Base-by-base conservation (phyloP, 2,113 vertebrate species). In the Chaenogobius annularis region DNA sequence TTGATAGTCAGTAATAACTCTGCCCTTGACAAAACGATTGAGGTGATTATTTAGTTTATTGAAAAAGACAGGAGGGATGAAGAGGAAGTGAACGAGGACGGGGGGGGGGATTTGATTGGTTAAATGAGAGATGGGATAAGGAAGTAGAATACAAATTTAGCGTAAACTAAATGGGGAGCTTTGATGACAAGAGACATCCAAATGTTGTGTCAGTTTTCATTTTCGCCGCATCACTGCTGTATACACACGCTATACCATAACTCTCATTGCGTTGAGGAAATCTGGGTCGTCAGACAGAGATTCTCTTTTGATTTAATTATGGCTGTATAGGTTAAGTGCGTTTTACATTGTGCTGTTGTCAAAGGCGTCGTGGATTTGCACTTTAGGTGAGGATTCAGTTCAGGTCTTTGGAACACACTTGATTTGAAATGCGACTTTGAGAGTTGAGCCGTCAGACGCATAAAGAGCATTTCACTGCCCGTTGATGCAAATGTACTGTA, bases 391-490 rank as follows among this genome's bases (percentile, higher is more conserved):
- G 47, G 43, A 74, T 66, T 71, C 31, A 37, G 69, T 69, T 81
- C 69, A 78, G 80, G 80, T 35, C 75, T 7, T 23, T 26, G 55
- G 2, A 72, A 78, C 58, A 61, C 15, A 10, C 26, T 31, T 22
- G 48, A n/a, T n/a, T n/a, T n/a, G n/a, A n/a, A n/a, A n/a, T n/a
- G n/a, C n/a, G n/a, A n/a, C n/a, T n/a, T n/a, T n/a, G n/a, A n/a
- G n/a, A n/a, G n/a, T n/a, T n/a, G n/a, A n/a, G n/a, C n/a, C n/a
- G n/a, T n/a, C n/a, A n/a, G n/a, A n/a, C 46, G 80, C 52, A 72
- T 58, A 70, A 76, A 58, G 73, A 90, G 87, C 84, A 80, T 89
- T 88, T 89, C 90, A 91, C 88, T 91, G 90, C 90, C 90, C 83
- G 81, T 81, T 84, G 82, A 81, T 79, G 83, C 77, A 62, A 82